These are phyloP conservation scores for Trichogramma pretiosum DNA, from an alignment of 1,140 invertebrate genomes.

Conservation along the genomic window DNA sequence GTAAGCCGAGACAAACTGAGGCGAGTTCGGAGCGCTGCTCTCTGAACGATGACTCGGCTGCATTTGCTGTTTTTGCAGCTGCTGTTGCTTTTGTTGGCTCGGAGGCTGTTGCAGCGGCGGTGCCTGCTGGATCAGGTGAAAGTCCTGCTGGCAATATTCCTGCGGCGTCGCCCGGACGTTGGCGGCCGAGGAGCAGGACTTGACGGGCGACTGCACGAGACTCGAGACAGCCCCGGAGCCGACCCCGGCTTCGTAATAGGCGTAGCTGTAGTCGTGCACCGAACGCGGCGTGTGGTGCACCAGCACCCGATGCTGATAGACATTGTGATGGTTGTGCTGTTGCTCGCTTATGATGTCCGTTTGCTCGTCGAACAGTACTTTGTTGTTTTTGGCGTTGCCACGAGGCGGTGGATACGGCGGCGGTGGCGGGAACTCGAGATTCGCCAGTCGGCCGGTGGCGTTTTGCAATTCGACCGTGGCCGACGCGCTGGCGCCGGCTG, in stretches of 20 bases:
- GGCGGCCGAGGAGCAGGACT: conserved; percentile 22
- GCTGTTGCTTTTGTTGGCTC: conserved; percentile 27
- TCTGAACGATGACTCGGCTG: conserved; percentile 20
- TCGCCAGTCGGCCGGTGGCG: conserved; percentile 38
- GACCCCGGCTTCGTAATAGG: conserved; percentile 66
- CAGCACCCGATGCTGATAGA: conserved; percentile 45
- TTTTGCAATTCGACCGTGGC: not conserved
- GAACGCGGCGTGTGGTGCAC: conserved; percentile 24
- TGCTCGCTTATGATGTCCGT: not conserved
- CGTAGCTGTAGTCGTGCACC: conserved; percentile 55
- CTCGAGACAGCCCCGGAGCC: too few relatives aligned
- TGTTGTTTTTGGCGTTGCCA: conserved; percentile 19
- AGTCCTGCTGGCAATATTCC: conserved; percentile 35
- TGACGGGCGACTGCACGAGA: conserved; percentile 24
- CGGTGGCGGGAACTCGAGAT: conserved; percentile 48
- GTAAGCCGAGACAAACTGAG: conserved; percentile 2
- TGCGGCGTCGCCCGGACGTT: not conserved
- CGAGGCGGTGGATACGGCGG: conserved; percentile 46
- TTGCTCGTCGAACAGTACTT: not conserved
- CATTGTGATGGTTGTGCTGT: too few relatives aligned
- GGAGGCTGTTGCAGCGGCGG: conserved; percentile 23
- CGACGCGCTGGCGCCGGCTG: not conserved
- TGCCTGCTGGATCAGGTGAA: conserved; percentile 40
- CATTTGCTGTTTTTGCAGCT: conserved; percentile 25
- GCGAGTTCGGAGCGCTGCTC: conserved; percentile 21